Percentiles rank a stretch among this genome's conserved stretches.
phyloP scores from a whole-genome alignment of 1,140 invertebrate genomes.

The Drosophila kikkawai region DNA sequence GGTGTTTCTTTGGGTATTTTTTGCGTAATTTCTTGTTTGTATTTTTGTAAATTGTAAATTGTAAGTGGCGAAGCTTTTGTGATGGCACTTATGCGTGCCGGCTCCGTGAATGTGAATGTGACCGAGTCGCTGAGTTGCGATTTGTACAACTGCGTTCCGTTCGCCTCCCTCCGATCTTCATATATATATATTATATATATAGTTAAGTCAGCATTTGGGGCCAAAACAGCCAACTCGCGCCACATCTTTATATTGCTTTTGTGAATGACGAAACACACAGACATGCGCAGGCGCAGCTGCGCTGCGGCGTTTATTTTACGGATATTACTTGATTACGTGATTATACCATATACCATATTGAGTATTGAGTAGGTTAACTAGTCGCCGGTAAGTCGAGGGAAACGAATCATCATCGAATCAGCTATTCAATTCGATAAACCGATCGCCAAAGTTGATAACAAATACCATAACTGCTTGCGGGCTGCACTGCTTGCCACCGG shows the following conservation, averaged over 20 bases:
- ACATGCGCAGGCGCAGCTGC: conserved; percentile 34
- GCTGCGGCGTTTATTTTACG: conserved; percentile 49
- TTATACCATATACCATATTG: conserved; percentile 43
- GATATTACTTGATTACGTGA: conserved; percentile 45
- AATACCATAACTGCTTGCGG: not conserved
- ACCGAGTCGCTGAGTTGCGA: conserved; percentile 65
- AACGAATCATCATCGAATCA: conserved; percentile 20
- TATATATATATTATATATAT: conserved; percentile 16
- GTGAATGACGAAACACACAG: conserved; percentile 62
- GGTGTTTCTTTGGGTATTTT: conserved; percentile 1
- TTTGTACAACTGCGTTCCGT: conserved; percentile 63
- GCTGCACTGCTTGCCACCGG: conserved; percentile 13
- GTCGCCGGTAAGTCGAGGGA: conserved; percentile 38
- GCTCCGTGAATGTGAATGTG: conserved; percentile 56
- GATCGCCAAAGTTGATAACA: not conserved
- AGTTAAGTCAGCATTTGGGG: conserved; percentile 31
- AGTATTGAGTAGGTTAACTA: conserved; percentile 46
- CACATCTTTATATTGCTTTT: conserved; percentile 77
- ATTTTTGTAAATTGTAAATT: conserved; percentile 62
- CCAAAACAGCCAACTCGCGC: conserved; percentile 60
- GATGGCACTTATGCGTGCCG: conserved; percentile 48
- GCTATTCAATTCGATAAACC: not conserved
- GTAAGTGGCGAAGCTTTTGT: conserved; percentile 43
- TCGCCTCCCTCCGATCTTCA: conserved; percentile 19
- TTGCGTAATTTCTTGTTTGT: conserved; percentile 1